Conservation (phyloP, 1,140 invertebrate species). For the Melanaphis sacchari region DNA sequence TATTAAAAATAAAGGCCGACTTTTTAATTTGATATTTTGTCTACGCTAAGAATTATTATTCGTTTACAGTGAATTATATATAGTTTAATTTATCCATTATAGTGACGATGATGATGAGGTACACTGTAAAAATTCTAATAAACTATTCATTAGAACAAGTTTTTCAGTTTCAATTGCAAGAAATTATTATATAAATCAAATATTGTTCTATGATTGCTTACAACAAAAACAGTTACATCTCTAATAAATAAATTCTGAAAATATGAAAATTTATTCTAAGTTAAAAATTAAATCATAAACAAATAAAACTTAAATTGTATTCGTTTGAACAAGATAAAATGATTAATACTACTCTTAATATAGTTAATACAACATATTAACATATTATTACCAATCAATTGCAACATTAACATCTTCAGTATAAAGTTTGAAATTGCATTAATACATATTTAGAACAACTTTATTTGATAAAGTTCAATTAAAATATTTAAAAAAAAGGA, state of each 20-base stretch:
- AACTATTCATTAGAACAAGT: too few species aligned
- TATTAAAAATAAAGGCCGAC: too few species aligned
- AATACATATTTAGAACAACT: neutral
- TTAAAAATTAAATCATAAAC: neutral
- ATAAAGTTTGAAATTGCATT: neutral
- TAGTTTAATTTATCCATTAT: too few species aligned
- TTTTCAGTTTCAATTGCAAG: too few species aligned
- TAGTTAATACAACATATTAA: neutral
- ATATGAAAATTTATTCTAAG: neutral
- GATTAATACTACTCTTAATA: neutral
- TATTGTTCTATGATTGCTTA: neutral
- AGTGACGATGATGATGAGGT: too few species aligned
- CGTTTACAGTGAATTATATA: too few species aligned
- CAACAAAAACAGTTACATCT: neutral
- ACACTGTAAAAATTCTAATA: too few species aligned
- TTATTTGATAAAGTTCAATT: neutral
- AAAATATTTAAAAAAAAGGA: neutral
- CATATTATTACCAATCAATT: neutral
- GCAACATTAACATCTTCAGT: neutral
- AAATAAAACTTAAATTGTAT: neutral
- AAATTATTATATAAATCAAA: too few species aligned
- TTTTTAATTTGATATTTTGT: too few species aligned
- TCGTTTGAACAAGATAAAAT: neutral
- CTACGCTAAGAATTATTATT: too few species aligned
- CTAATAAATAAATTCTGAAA: neutral